Conservation (phyloP, 2,888 invertebrate species). For the Zele albiditarsus region DNA sequence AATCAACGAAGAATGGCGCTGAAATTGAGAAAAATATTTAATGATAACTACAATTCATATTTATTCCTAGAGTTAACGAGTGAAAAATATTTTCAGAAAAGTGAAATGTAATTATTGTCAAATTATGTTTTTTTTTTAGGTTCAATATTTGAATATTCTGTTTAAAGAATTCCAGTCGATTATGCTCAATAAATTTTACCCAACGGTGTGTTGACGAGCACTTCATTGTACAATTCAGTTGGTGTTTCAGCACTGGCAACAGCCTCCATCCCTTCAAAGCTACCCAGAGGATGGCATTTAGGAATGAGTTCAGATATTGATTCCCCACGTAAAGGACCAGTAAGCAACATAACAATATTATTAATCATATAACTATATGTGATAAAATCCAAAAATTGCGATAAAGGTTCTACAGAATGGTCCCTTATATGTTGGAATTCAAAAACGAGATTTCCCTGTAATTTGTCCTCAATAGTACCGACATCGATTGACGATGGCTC, state of each 20-base stretch:
- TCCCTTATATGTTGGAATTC: constrained; percentile 99
- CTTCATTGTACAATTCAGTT: constrained; percentile 99
- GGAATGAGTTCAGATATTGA: constrained; percentile 98
- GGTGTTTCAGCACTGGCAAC: constrained; percentile 99
- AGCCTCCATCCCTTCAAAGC: constrained; percentile 99
- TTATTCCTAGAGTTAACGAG: no score
- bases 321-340: constrained; percentile 98
- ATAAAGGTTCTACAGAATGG: constrained; percentile 96
- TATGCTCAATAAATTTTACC: constrained; percentile 73
- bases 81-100: no score
- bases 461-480: constrained; percentile 97
- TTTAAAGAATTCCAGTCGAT: constrained; percentile 2
- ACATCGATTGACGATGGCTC: constrained; percentile 98
- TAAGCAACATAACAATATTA: constrained; percentile 98
- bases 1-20: constrained; percentile 99
- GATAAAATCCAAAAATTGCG: constrained; percentile 98
- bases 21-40: constrained; percentile 46
- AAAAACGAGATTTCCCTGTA: constrained; percentile 97
- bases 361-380: constrained; percentile 99
- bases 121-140: no score
- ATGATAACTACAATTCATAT: no score
- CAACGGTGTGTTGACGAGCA: constrained; percentile 97
- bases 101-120: no score
- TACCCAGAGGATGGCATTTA: constrained; percentile 99
- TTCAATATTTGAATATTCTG: neutral